Evolutionary conservation across 2,888 invertebrate genomes (phyloP).

Genomic region (Heliconius hortense): DNA sequence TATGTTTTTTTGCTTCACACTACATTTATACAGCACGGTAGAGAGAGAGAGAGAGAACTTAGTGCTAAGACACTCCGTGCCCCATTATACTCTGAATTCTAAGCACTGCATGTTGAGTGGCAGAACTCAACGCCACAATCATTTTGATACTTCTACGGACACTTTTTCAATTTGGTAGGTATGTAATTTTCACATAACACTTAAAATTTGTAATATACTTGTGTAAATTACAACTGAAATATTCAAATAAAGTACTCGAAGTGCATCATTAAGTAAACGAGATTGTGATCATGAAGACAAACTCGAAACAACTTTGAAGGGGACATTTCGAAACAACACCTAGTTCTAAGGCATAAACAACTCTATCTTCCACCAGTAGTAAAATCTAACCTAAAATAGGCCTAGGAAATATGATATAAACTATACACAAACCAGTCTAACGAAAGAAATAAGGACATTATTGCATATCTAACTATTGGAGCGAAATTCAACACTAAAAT

Average conservation of each 20-base stretch:
- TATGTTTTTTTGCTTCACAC: no score
- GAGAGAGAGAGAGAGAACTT: no score
- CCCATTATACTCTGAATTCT: no score
- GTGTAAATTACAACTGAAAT: not conserved
- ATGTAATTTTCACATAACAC: not conserved
- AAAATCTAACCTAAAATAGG: conserved; percentile 47
- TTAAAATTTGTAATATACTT: not conserved
- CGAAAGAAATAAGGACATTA: conserved; percentile 38
- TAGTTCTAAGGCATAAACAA: conserved; percentile 2
- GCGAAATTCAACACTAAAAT: conserved; percentile 39
- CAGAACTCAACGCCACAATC: no score
- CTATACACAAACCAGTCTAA: conserved; percentile 26
- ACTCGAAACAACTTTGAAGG: conserved; percentile 10
- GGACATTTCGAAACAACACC: conserved; percentile 8
- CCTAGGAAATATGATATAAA: conserved; percentile 43
- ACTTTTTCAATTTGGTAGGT: not conserved
- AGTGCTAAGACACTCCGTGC: no score
- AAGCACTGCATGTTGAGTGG: no score
- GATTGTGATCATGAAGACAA: conserved; percentile 24
- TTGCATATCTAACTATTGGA: conserved; percentile 40
- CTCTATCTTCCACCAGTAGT: conserved; percentile 40
- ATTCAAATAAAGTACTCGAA: conserved; percentile 4
- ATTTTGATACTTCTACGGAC: not conserved
- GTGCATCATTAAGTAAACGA: conserved; percentile 15
- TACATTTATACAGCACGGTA: no score